Conservation (phyloP, 2,888 invertebrate genomes). For the Ceriagrion tenellum region DNA sequence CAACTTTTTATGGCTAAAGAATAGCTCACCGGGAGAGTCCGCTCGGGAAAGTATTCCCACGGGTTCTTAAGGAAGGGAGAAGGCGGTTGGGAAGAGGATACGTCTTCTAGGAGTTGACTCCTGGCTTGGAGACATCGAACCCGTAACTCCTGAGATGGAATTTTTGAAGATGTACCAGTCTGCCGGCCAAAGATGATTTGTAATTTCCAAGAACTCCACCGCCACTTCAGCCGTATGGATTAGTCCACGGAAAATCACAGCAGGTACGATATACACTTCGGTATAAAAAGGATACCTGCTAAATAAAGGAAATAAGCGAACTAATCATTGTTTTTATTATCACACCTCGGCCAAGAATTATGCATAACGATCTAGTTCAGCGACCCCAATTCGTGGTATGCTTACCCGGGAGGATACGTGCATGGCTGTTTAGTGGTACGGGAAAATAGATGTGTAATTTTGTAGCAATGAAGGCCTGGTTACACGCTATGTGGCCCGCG, state of each 20-base stretch:
- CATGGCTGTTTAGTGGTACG: too few species aligned
- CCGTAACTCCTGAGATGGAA: neutral
- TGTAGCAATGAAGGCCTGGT: too few species aligned
- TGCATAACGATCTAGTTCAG: too few species aligned
- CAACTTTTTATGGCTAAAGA: slow-evolving; percentile 53
- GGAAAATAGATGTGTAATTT: too few species aligned
- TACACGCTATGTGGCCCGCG: too few species aligned
- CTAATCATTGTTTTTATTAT: too few species aligned
- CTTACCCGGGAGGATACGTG: too few species aligned
- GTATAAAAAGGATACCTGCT: too few species aligned
- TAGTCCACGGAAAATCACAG: neutral
- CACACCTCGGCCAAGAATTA: too few species aligned
- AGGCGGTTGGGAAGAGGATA: neutral
- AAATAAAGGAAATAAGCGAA: too few species aligned
- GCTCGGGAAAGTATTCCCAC: slow-evolving; percentile 23
- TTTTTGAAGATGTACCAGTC: neutral
- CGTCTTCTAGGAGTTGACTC: neutral
- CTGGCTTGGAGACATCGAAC: neutral
- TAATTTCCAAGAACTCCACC: neutral
- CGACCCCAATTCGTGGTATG: too few species aligned
- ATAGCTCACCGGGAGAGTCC: neutral
- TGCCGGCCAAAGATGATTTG: neutral
- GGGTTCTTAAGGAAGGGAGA: neutral
- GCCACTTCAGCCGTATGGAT: neutral
- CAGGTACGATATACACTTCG: too few species aligned